phyloP scores from a whole-genome alignment of 2,797 vertebrate species.

The Propithecus deckenii region DNA sequence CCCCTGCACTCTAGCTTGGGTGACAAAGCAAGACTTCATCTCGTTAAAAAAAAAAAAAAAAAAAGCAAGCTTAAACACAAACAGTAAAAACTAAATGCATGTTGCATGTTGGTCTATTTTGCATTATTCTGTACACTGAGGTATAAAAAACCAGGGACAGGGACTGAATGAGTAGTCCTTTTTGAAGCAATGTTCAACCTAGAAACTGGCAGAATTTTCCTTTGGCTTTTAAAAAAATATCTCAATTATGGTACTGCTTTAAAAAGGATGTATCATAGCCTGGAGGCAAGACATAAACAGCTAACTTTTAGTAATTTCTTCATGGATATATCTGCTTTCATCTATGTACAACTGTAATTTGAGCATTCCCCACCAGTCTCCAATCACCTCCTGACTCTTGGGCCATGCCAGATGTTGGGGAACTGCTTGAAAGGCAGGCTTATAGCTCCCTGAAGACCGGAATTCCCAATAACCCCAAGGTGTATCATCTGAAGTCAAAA shows the following conservation, averaged over 20 bases:
- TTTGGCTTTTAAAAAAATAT: not conserved
- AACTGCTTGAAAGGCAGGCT: constrained; percentile 55
- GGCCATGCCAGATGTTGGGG: constrained; percentile 58
- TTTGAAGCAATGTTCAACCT: not conserved
- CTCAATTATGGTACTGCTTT: not conserved
- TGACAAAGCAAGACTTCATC: not conserved
- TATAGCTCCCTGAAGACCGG: constrained; percentile 33
- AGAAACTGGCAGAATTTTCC: not conserved
- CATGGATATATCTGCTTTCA: constrained; percentile 24
- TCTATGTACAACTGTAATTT: constrained; percentile 41
- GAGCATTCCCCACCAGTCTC: constrained; percentile 45
- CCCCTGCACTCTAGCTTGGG: not conserved
- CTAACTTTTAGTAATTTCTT: constrained; percentile 34
- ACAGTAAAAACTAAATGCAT: not conserved
- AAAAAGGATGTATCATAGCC: not conserved
- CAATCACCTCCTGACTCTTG: constrained; percentile 31
- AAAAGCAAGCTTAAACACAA: not conserved
- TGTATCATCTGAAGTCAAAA: constrained; percentile 69
- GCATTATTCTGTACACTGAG: not conserved
- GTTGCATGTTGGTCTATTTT: not conserved
- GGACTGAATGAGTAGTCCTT: not conserved
- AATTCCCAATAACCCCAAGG: constrained; percentile 60
- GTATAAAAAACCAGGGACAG: not conserved
- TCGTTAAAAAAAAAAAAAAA: not conserved
- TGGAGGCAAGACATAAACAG: not conserved